Evolutionary conservation across 2,797 vertebrate genomes (phyloP).

Genomic region (Dromococcyx pavoninus): DNA sequence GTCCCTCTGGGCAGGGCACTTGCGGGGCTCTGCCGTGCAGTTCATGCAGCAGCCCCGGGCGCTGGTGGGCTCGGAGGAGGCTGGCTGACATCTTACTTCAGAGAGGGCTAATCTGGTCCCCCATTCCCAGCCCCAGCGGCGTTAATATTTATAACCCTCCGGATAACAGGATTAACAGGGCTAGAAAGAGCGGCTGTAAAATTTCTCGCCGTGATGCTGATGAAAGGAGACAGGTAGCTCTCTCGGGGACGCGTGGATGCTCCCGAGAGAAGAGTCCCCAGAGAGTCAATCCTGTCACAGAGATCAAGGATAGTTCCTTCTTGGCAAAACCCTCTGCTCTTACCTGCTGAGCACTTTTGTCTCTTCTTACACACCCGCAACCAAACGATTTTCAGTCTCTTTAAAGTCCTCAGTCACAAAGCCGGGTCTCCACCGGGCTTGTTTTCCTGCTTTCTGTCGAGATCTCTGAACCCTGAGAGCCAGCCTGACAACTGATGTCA

Average conservation of each 20-base stretch:
- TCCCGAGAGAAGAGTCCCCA: conserved; percentile 50
- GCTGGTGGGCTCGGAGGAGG: background rate
- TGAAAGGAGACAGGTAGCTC: conserved; percentile 67
- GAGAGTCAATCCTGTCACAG: conserved; percentile 75
- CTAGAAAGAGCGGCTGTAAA: conserved; percentile 19
- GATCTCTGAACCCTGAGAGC: conserved; percentile 57
- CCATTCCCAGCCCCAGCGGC: background rate
- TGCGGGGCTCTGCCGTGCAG: background rate
- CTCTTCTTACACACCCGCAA: conserved; percentile 37
- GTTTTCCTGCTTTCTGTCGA: conserved; percentile 57
- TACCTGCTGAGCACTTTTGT: conserved; percentile 75
- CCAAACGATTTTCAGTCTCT: conserved; percentile 56
- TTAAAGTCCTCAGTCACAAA: background rate
- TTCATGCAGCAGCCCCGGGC: conserved; percentile 30
- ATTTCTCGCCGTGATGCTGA: conserved; percentile 69
- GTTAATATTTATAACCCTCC: conserved; percentile 66
- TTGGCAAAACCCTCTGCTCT: conserved; percentile 81
- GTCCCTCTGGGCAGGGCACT: conserved; percentile 74
- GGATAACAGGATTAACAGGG: conserved; percentile 70
- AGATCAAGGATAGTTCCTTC: conserved; percentile 83
- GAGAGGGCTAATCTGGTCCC: background rate
- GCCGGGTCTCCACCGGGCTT: conserved; percentile 22
- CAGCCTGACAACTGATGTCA: conserved; percentile 75
- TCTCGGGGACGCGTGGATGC: conserved; percentile 60
- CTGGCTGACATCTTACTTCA: conserved; percentile 40